Evolutionary conservation across 2,113 vertebrate genomes (phyloP).

Genomic region (Nannospalax galili): DNA sequence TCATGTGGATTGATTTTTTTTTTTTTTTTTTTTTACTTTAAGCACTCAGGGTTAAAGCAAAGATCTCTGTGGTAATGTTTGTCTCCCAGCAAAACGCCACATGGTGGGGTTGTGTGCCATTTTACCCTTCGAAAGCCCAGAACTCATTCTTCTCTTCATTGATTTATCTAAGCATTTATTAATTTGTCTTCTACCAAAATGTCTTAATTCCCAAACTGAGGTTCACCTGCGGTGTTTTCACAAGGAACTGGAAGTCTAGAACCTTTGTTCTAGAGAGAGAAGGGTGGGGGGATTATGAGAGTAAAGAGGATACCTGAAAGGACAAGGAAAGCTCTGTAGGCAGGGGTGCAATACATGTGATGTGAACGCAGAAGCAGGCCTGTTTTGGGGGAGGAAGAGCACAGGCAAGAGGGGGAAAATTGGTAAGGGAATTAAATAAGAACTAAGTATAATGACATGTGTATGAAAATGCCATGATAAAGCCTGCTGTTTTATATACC

Average conservation of each 20-base stretch:
- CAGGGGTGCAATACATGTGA: no score
- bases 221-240: neutral
- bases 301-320: neutral
- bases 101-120: neutral
- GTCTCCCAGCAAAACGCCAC: neutral
- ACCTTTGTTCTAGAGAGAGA: neutral
- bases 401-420: neutral
- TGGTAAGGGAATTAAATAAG: neutral
- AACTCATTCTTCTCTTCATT: neutral
- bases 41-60: neutral
- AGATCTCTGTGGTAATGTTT: neutral
- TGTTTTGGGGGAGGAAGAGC: neutral
- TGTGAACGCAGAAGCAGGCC: neutral
- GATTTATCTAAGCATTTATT: conserved; percentile 18
- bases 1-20: neutral
- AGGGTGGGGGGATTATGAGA: neutral
- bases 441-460: no score
- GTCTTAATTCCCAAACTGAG: neutral
- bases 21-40: neutral
- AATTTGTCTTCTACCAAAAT: neutral
- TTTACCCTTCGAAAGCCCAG: neutral
- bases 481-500: no score
- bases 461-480: neutral
- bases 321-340: neutral
- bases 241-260: neutral